A percentile compares a stretch with the other conserved stretches of the same genome.
These are phyloP conservation scores for Masnerella sp. DNA, from an alignment of 2,888 invertebrate genomes.

Conservation along the genomic window DNA sequence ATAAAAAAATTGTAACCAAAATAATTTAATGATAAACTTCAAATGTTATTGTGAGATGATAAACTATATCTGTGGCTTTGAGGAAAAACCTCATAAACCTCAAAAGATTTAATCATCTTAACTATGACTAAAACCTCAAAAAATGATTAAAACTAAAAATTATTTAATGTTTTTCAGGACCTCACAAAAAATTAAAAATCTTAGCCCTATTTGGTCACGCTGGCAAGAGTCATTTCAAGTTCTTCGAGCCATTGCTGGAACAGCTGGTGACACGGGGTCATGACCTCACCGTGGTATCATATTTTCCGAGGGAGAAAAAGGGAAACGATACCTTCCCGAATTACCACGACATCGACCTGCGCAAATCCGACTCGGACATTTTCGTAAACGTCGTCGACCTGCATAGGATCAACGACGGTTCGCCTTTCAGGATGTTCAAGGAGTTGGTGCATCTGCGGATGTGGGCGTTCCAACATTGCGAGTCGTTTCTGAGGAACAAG, in stretches of 20 bases:
- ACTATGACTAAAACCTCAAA: no score
- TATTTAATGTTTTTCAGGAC: conserved; percentile 5
- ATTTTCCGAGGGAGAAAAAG: conserved; percentile 65
- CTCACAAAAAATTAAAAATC: conserved; percentile 76
- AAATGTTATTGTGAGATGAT: no score
- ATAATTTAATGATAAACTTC: no score
- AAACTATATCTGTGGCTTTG: no score
- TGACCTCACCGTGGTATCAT: conserved; percentile 81
- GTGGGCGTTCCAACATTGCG: conserved; percentile 69
- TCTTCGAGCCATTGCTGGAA: conserved; percentile 81
- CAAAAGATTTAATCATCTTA: no score
- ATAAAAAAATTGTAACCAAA: no score
- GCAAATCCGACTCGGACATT: conserved; percentile 26
- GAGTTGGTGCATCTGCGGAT: conserved; percentile 18
- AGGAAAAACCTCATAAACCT: no score
- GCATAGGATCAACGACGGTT: neutral
- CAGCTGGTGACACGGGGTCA: conserved; percentile 83
- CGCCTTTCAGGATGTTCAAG: neutral
- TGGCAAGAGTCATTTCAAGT: conserved; percentile 85
- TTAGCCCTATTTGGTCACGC: conserved; percentile 83
- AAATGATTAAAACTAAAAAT: neutral
- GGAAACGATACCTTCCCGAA: conserved; percentile 77
- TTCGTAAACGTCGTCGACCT: conserved; percentile 46
- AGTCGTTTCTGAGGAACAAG: conserved; percentile 74
- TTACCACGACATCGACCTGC: conserved; percentile 79